Conservation (phyloP, 2,113 vertebrate species). For the Seriola quinqueradiata region DNA sequence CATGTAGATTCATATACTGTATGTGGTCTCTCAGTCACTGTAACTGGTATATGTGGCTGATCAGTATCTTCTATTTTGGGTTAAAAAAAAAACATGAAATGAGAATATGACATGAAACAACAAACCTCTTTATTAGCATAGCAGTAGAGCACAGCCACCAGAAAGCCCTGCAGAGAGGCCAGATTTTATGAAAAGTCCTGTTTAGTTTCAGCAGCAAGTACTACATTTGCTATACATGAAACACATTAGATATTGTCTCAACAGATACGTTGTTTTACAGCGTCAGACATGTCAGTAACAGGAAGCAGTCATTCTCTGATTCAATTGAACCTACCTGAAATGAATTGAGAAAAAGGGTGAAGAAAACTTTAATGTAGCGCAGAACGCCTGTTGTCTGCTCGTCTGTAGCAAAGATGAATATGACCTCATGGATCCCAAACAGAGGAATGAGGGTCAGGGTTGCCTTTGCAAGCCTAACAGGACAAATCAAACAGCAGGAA, state of each 20-base stretch:
- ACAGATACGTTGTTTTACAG: background rate
- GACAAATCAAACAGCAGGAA: slow-evolving; percentile 18
- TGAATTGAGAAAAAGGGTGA: slow-evolving; percentile 88
- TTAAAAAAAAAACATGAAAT: background rate
- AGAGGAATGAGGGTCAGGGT: slow-evolving; percentile 89
- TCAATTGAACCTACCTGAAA: slow-evolving; percentile 84
- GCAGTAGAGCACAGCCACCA: slow-evolving; percentile 89
- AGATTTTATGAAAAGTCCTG: background rate
- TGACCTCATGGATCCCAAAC: slow-evolving; percentile 88
- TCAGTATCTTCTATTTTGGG: background rate
- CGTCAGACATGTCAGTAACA: background rate
- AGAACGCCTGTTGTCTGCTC: slow-evolving; percentile 88
- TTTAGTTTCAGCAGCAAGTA: background rate
- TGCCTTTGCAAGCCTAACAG: slow-evolving; percentile 86
- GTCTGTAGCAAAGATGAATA: slow-evolving; percentile 88
- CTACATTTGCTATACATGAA: background rate
- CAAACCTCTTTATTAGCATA: slow-evolving; percentile 89
- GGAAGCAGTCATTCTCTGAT: background rate
- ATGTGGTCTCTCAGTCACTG: background rate
- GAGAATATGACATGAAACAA: slow-evolving; percentile 8
- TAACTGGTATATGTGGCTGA: background rate
- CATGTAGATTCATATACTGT: background rate
- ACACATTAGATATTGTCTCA: background rate
- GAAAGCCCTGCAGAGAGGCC: slow-evolving; percentile 80
- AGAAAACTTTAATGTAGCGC: slow-evolving; percentile 88